Conservation (phyloP, 2,797 vertebrate species). For the Erpetoichthys calabaricus region DNA sequence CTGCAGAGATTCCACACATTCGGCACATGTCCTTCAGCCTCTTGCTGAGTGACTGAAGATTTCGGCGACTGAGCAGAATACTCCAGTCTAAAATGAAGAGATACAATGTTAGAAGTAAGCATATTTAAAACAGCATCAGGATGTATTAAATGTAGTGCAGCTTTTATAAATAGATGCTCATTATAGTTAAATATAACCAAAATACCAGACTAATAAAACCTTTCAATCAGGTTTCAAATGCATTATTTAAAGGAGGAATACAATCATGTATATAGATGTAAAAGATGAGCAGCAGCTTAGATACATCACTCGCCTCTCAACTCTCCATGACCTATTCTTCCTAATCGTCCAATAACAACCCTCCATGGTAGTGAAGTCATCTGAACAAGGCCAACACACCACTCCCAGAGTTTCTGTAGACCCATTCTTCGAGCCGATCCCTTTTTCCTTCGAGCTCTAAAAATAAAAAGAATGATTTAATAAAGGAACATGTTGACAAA, state of each 20-base stretch:
- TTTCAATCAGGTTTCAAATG: no score
- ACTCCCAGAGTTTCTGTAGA: slow-evolving; percentile 96
- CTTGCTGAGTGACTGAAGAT: slow-evolving; percentile 86
- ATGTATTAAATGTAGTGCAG: no score
- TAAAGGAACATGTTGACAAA: background rate
- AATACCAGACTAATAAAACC: no score
- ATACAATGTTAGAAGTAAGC: background rate
- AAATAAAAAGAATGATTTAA: background rate
- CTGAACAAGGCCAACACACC: slow-evolving; percentile 90
- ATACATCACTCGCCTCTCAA: slow-evolving; percentile 63
- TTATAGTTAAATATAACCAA: no score
- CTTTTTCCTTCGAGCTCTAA: slow-evolving; percentile 91
- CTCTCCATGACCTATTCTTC: slow-evolving; percentile 93
- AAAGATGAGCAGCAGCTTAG: no score
- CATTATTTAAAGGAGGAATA: no score
- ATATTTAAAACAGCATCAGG: no score
- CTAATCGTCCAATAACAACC: slow-evolving; percentile 90
- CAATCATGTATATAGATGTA: no score
- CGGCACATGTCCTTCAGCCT: slow-evolving; percentile 93
- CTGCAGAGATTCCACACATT: slow-evolving; percentile 95
- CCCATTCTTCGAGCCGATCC: slow-evolving; percentile 84
- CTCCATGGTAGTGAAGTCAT: slow-evolving; percentile 97
- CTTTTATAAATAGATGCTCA: no score
- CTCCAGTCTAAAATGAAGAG: slow-evolving; percentile 72
- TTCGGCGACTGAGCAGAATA: slow-evolving; percentile 86